A percentile compares a stretch with the other conserved stretches of the same genome.
phyloP scores from a whole-genome alignment of 2,797 vertebrate genomes.

The Antennarius maculatus region DNA sequence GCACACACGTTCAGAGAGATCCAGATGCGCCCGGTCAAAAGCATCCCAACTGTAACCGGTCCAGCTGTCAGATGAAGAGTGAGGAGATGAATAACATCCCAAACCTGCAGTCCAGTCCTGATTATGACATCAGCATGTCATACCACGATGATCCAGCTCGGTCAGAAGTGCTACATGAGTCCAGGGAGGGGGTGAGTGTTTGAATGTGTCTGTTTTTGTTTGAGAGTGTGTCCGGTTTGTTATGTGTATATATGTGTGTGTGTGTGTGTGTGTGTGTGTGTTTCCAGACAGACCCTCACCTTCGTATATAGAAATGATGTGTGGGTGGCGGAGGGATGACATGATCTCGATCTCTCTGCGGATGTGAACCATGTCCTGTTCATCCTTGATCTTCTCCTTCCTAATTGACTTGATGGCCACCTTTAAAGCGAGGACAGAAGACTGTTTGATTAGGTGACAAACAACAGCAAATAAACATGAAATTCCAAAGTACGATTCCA shows the following conservation, averaged over 20 bases:
- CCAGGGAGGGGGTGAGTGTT: slow-evolving; percentile 16
- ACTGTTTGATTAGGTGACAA: slow-evolving; percentile 21
- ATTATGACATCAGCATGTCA: slow-evolving; percentile 75
- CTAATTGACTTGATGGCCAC: slow-evolving; percentile 97
- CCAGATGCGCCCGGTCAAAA: slow-evolving; percentile 50
- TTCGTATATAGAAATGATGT: slow-evolving; percentile 97
- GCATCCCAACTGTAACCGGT: slow-evolving; percentile 57
- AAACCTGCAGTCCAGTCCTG: slow-evolving; percentile 61
- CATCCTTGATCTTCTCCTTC: slow-evolving; percentile 95
- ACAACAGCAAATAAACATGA: not conserved
- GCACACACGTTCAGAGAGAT: slow-evolving; percentile 39
- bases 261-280: not conserved
- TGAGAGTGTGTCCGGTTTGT: slow-evolving; percentile 23
- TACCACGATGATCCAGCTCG: slow-evolving; percentile 65
- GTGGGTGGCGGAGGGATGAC: slow-evolving; percentile 95
- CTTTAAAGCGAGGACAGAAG: slow-evolving; percentile 69
- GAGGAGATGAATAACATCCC: slow-evolving; percentile 77
- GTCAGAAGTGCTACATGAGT: slow-evolving; percentile 44
- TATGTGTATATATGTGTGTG: not conserved
- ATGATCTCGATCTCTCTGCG: slow-evolving; percentile 99
- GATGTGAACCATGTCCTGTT: slow-evolving; percentile 95
- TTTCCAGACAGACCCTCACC: slow-evolving; percentile 92
- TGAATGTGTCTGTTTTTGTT: slow-evolving; percentile 40
- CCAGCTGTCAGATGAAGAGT: slow-evolving; percentile 51
- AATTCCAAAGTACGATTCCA: slow-evolving; percentile 1